Percentiles rank a stretch among this genome's conserved stretches.
These are phyloP conservation scores for Columbina picui DNA, from an alignment of 2,113 vertebrate species.

Conservation along the genomic window DNA sequence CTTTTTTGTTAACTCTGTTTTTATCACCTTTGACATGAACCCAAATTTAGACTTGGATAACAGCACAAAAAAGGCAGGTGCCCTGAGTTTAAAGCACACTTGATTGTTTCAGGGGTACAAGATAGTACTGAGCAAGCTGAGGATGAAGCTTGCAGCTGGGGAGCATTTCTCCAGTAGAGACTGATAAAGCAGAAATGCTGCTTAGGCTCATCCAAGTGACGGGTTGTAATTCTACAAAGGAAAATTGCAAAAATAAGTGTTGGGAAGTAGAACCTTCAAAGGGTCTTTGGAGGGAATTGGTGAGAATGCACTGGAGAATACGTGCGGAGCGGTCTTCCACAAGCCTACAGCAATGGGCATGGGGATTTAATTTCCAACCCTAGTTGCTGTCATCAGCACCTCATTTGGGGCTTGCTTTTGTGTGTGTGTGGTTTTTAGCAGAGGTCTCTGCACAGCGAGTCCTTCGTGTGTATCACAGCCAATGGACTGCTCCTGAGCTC, in stretches of 20 bases:
- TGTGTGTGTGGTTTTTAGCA: not conserved
- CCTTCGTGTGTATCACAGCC: not conserved
- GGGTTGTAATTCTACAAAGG: not conserved
- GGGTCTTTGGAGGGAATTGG: not conserved
- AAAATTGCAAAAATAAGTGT: not conserved
- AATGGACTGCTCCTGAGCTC: not conserved
- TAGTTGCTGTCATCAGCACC: not conserved
- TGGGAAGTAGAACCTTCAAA: not conserved
- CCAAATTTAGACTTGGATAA: not conserved
- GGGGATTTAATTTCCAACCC: not conserved
- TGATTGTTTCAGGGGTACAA: not conserved
- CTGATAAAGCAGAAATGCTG: not conserved
- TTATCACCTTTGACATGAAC: not conserved
- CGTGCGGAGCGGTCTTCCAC: not conserved
- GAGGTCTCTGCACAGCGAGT: not conserved
- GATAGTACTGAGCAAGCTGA: not conserved
- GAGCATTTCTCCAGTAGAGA: not conserved
- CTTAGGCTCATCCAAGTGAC: not conserved
- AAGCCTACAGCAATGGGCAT: not conserved
- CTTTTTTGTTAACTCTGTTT: not conserved
- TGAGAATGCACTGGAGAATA: not conserved
- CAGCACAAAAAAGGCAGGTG: not conserved
- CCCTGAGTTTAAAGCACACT: not conserved
- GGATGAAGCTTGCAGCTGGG: not conserved
- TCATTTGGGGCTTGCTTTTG: not conserved